Evolutionary conservation across 2,888 invertebrate genomes (phyloP), one percentile per base, ranked within the genome.

Genomic region (Allygus modestus): DNA sequence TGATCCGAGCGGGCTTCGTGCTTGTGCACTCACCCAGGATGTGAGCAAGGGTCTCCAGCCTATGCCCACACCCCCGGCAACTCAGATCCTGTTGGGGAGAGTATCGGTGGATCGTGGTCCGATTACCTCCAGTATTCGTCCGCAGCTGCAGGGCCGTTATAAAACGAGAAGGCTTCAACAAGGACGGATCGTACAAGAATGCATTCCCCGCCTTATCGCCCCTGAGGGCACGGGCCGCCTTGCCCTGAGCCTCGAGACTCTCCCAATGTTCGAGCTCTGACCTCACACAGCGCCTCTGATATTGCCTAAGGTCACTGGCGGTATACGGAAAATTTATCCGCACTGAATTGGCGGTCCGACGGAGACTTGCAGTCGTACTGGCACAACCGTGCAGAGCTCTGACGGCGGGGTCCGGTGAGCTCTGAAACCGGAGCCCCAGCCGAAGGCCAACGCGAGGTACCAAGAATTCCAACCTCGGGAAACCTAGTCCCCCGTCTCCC

Each of bases 401-500:
- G 0, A 81, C 33, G 28, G 61, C 81, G 23, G 81, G 33, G 54
- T 54, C 81, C 26, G 5, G 17, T 23, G 61, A 82, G 82, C 26
- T 43, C 71, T 71, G n/a, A 54, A 54, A 51, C 46, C 41, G 75
- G 0, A 84, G n/a, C 31, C 88, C 88, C 5, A 86, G 82, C 82
- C 85, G 85, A 23, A 88, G 82, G 65, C 84, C 86, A 26, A 87
- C 73, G 20, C 77, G 15, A 11, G 85, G 81, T 15, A 87, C 84
- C 17, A 87, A 81, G n/a, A 75, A 81, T 83, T 89, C 88, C 31
- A 89, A 84, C 82, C 86, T 88, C 46, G 88, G 89, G 31, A 89
- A 81, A 41, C 89, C 89, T 86, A 89, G 86, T 86, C 89, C 88
- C 61, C 89, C 89, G 86, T 89, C 89, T 85, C 86, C 77, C 87